Conservation (phyloP, 2,113 vertebrate genomes). For the mouse (Mus musculus) region GRCm39 chr12:27702501-27703000, state of each 20-base stretch:
- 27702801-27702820: accelerated
- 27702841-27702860: no score
- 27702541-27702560: background rate
- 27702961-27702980: accelerated
- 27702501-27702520: background rate
- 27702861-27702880: background rate
- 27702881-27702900: no score
- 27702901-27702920: accelerated
- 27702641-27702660: no score
- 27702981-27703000: background rate
- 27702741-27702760: background rate
- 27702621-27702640: background rate
- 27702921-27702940: background rate
- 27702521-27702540: background rate
- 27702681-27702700: accelerated
- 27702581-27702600: accelerated
- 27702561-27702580: background rate
- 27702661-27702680: accelerated
- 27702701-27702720: accelerated
- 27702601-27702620: accelerated
- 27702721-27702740: background rate
- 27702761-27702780: accelerated
- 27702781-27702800: background rate
- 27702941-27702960: no score
- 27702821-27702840: no score